phyloP scores from a whole-genome alignment of 2,888 invertebrate species.

The Falcaria lacertinaria region DNA sequence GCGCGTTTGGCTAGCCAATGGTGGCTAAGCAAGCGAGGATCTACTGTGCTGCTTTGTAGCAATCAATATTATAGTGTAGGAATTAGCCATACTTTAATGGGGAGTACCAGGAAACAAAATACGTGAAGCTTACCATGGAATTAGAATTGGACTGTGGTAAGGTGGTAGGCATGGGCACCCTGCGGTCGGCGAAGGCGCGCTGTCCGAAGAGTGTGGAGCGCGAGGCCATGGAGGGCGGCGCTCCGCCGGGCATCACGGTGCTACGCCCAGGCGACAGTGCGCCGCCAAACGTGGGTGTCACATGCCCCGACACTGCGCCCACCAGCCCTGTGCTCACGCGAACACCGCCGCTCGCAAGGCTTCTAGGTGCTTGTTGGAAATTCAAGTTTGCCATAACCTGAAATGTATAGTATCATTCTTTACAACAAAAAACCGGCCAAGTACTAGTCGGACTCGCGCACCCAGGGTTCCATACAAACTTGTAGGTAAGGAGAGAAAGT shows the following conservation, averaged over 20 bases:
- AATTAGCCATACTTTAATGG: too few species aligned
- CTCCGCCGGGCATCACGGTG: slow-evolving; percentile 69
- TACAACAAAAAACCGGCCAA: slow-evolving; percentile 5
- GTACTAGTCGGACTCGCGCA: too few species aligned
- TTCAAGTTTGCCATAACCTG: slow-evolving; percentile 96
- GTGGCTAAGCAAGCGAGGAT: too few species aligned
- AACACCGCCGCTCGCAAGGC: slow-evolving; percentile 87
- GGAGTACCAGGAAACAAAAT: too few species aligned
- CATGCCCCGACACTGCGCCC: slow-evolving; percentile 82
- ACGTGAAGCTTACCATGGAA: slow-evolving; percentile 73
- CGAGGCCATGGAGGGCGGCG: slow-evolving; percentile 79
- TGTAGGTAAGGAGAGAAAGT: too few species aligned
- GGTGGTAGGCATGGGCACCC: slow-evolving; percentile 82
- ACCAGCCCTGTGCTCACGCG: slow-evolving; percentile 84
- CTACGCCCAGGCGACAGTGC: slow-evolving; percentile 69
- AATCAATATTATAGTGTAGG: too few species aligned
- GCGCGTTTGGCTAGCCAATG: too few species aligned
- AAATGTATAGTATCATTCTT: slow-evolving; percentile 19
- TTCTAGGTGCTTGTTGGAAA: slow-evolving; percentile 93
- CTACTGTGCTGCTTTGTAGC: too few species aligned
- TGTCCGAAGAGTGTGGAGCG: slow-evolving; percentile 87
- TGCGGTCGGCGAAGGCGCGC: slow-evolving; percentile 88
- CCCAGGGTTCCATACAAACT: too few species aligned
- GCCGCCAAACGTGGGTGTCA: slow-evolving; percentile 76
- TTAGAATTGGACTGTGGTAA: slow-evolving; percentile 77